Evolutionary conservation across 2,888 invertebrate genomes (phyloP).

Genomic region (Eupelmus urozonus): DNA sequence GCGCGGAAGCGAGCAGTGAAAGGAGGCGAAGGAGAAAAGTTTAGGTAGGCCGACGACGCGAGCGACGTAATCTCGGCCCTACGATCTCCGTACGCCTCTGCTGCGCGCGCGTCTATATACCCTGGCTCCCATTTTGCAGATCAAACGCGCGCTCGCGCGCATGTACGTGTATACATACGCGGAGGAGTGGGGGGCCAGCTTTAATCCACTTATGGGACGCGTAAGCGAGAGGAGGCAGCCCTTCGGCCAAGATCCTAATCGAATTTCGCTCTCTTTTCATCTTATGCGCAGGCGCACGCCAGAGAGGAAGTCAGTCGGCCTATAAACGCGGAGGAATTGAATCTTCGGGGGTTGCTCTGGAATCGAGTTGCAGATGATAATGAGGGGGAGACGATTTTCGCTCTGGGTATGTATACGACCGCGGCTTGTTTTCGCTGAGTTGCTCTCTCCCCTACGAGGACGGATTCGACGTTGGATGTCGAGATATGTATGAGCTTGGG

Average conservation of each 20-base stretch:
- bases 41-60: slow-evolving; percentile 22
- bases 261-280: slow-evolving; percentile 51
- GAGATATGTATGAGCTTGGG: too few relatives aligned
- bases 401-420: not conserved
- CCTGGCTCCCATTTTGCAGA: slow-evolving; percentile 29
- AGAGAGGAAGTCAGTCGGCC: slow-evolving; percentile 52
- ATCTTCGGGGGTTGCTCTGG: slow-evolving; percentile 15
- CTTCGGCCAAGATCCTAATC: slow-evolving; percentile 51
- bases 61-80: slow-evolving; percentile 30
- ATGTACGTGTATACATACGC: not conserved
- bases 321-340: slow-evolving; percentile 50
- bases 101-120: slow-evolving; percentile 1
- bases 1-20: slow-evolving; percentile 14
- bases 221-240: slow-evolving; percentile 39
- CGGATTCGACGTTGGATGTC: too few relatives aligned
- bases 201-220: slow-evolving; percentile 56
- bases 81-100: slow-evolving; percentile 26
- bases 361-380: slow-evolving; percentile 50
- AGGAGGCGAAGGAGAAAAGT: slow-evolving; percentile 37
- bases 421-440: not conserved
- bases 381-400: slow-evolving; percentile 34
- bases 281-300: slow-evolving; percentile 38
- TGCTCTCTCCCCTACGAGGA: too few relatives aligned
- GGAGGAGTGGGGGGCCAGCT: slow-evolving; percentile 36
- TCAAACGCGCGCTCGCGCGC: slow-evolving; percentile 45